Evolutionary conservation across 92 coral and sea anemone species (phyloP), one percentile per base, ranked within the genome.

Genomic region (Ricordea florida): DNA sequence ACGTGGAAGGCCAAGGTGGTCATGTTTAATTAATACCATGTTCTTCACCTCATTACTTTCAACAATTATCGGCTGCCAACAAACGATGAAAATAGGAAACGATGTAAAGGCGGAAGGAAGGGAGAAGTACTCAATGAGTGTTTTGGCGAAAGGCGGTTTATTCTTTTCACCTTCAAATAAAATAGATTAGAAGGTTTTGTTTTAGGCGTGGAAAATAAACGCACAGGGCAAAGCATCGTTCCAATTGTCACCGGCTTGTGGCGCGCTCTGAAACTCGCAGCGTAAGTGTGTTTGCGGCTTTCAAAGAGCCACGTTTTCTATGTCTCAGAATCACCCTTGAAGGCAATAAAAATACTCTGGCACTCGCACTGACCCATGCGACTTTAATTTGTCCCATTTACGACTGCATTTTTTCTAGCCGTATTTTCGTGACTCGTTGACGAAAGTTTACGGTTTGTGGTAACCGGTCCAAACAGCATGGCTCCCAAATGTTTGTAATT

Each of bases 401-500:
- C 22, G 60, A 55, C 47, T 44, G 23, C 28, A 33, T 55, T 52
- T 10, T 55, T 55, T 37, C n/a, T 36, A 15, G 55, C 65, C 55
- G 6, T 55, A 70, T 70, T 70, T 70, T 45, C 77, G 77, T 70
- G 77, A 70, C 77, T 51, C 76, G 42, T 23, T 31, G 53, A 38
- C 53, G 56, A 55, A 55, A 36, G 77, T 70, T 70, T 70, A 70
- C 77, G 53, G 77, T 70, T 70, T 37, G 65, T 26, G 77, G 65
- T 58, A 70, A 70, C 77, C 77, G 77, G 77, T 70, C 23, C 33
- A n/a, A 70, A 70, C 77, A 70, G 77, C 77, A 70, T 55, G 77
- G 65, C 51, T 32, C 30, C 77, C 26, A 29, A 52, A 70, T 70
- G 77, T 70, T 70, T 70, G 77, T 70, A 38, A 70, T 70, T 53